Evolutionary conservation across 1,140 invertebrate species (phyloP), one percentile per base, ranked within the genome.

Genomic region (Cydia amplana): DNA sequence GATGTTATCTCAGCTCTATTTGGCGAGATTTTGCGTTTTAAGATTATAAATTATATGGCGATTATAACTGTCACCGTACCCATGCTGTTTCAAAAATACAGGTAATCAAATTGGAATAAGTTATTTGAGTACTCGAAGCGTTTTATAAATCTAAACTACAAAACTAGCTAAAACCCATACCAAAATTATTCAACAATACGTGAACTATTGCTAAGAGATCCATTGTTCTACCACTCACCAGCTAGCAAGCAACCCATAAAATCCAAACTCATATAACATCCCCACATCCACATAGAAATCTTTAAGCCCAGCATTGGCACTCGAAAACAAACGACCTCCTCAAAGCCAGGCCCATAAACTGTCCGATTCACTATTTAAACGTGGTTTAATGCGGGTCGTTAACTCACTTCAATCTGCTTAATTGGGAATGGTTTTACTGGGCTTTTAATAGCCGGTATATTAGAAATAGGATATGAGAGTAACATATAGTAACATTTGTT

Each of bases 331-430:
- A 73, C 75, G 64, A 79, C 76, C 75, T 81, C 80, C 78, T 79
- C 77, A 76, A 85, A 82, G 81, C 83, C 79, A 63, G 75, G 76
- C 78, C 75, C 77, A 81, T 87, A 85, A 87, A 87, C 80, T 85
- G 84, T 85, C 83, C 82, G 83, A 78, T 79, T 79, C 77, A 74
- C 75, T 77, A 82, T 87, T 86, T 86, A 85, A 85, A 82, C 80
- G 75, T 32, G 76, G 81, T 80, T 85, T 87, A 85, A 83, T 82
- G 79, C 75, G 77, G 75, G 81, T 79, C 81, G 79, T 80, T 79
- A 82, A 79, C 80, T 81, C 75, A 75, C 72, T 78, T 78, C 86
- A 86, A 87, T 87, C 86, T 85, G 86, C 82, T 86, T 87, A 87
- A 87, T 87, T 87, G 86, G 78, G 80, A 83, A 85, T 79, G 83